Conservation (phyloP, 1,140 invertebrate species). For the Manduca sexta region DNA sequence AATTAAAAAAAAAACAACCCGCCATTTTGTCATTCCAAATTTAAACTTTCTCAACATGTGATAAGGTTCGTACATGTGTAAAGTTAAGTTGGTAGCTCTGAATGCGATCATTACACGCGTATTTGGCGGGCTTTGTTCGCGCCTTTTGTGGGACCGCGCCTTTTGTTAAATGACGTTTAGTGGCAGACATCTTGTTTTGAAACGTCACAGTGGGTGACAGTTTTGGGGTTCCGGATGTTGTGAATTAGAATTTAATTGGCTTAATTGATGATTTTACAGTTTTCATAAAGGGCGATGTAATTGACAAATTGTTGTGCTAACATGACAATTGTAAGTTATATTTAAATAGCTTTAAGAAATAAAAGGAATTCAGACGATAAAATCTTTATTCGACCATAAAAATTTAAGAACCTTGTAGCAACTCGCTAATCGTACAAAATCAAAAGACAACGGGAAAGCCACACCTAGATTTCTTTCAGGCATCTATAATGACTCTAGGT, state of each 20-base stretch:
- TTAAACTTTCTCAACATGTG: conserved; percentile 14
- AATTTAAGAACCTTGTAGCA: no score
- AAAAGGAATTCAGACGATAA: no score
- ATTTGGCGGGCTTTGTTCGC: conserved; percentile 55
- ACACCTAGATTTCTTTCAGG: no score
- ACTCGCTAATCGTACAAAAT: no score
- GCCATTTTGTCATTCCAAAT: conserved; percentile 13
- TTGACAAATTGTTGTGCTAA: no score
- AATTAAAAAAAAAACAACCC: conserved; percentile 24
- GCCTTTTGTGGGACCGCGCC: conserved; percentile 36
- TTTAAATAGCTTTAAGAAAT: no score
- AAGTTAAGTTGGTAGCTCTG: conserved; percentile 15
- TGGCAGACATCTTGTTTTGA: conserved; percentile 65
- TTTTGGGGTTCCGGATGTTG: conserved; percentile 25
- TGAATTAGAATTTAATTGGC: conserved; percentile 1
- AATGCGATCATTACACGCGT: conserved; percentile 66
- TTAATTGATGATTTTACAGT: neutral
- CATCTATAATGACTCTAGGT: no score
- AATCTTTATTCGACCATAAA: no score
- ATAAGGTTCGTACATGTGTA: conserved; percentile 12
- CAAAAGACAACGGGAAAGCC: no score
- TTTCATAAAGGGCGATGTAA: neutral
- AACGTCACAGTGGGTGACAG: conserved; percentile 20
- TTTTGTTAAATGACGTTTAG: conserved; percentile 57
- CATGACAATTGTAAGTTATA: no score